A percentile compares a stretch with the other conserved stretches of the same genome.
Evolutionary conservation across 2,888 invertebrate species (phyloP).

Genomic region (Alviniconcha strummeri): DNA sequence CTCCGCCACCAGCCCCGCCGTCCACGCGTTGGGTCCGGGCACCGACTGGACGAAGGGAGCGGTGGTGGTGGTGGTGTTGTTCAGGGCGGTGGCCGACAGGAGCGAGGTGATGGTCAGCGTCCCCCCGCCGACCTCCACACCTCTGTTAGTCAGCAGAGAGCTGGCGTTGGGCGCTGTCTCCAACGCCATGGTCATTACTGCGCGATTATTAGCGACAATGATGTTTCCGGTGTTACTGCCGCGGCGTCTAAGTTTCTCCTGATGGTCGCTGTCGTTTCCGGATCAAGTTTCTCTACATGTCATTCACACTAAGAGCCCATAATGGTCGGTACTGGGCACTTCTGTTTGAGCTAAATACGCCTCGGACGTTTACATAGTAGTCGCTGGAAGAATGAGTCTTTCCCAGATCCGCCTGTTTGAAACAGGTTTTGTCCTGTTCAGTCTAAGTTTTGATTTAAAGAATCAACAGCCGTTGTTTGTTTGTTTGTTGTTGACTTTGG

Average conservation of each 20-base stretch:
- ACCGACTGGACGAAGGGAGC: not conserved
- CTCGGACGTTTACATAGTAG: too few relatives aligned
- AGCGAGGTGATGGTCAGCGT: not conserved
- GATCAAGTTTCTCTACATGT: too few relatives aligned
- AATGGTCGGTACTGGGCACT: too few relatives aligned
- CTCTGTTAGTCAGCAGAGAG: not conserved
- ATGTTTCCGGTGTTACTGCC: not conserved
- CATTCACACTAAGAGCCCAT: too few relatives aligned
- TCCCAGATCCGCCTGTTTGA: too few relatives aligned
- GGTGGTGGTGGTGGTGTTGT: not conserved
- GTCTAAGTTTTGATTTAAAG: too few relatives aligned
- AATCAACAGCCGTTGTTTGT: too few relatives aligned
- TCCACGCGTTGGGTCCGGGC: constrained; percentile 3
- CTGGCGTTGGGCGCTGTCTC: not conserved
- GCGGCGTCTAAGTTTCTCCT: not conserved
- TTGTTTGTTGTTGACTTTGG: too few relatives aligned
- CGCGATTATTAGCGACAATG: not conserved
- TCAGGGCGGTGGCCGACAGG: not conserved
- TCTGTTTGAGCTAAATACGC: too few relatives aligned
- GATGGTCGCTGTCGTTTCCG: not conserved
- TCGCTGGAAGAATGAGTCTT: too few relatives aligned
- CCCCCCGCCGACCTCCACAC: not conserved
- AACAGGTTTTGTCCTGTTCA: too few relatives aligned
- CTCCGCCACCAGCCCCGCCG: constrained; percentile 9
- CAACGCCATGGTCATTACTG: not conserved